Conservation (phyloP, 2,888 invertebrate species). For the Pachycephus smyrnensis region DNA sequence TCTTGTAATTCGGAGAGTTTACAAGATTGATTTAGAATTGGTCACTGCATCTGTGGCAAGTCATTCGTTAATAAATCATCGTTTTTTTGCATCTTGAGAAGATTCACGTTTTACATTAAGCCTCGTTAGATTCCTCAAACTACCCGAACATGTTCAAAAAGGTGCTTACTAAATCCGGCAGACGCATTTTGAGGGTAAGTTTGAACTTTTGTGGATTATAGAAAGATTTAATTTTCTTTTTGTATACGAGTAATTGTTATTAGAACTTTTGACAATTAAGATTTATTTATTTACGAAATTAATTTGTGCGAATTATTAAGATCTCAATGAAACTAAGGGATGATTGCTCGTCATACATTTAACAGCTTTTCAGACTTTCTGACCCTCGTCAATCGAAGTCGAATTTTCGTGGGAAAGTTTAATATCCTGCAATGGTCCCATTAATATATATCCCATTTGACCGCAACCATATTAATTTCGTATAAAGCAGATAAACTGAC, state of each 20-base stretch:
- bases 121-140: background rate
- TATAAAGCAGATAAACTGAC: background rate
- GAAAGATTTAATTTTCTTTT: background rate
- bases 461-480: background rate
- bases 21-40: background rate
- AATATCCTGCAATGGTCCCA: no score
- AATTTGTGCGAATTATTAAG: no score
- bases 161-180: constrained; percentile 58
- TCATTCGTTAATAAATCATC: background rate
- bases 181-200: constrained; percentile 60
- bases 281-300: no score
- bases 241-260: background rate
- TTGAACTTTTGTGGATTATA: background rate
- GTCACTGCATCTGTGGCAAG: background rate
- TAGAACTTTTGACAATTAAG: background rate
- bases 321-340: no score
- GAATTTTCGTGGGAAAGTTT: no score
- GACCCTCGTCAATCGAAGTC: no score
- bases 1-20: background rate
- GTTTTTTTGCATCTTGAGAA: background rate
- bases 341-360: no score
- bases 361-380: no score
- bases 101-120: background rate
- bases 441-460: background rate
- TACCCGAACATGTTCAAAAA: constrained; percentile 54